Evolutionary conservation across 2,113 vertebrate genomes (phyloP).

Genomic region (rabbit (Oryctolagus cuniculus)): DNA sequence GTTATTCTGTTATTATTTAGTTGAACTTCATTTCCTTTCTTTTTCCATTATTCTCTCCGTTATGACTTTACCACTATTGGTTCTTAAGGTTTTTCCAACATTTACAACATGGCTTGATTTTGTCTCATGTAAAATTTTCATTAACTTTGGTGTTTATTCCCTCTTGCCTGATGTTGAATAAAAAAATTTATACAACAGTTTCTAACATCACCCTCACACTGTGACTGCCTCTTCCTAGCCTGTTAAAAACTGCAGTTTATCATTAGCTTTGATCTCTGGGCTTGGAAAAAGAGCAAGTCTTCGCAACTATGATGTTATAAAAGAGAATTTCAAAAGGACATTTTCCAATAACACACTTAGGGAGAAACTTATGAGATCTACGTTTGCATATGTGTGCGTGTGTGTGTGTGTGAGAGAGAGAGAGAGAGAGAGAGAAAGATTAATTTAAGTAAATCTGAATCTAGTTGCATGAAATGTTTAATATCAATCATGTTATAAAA

Average conservation of each 20-base stretch:
- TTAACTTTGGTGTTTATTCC: slow-evolving; percentile 46
- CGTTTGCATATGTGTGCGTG: background rate
- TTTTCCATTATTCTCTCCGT: background rate
- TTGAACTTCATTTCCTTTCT: slow-evolving; percentile 52
- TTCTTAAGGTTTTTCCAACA: background rate
- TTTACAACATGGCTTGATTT: background rate
- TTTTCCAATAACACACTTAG: slow-evolving; percentile 19
- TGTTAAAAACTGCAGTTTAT: slow-evolving; percentile 18
- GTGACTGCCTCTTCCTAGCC: background rate
- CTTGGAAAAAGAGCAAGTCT: slow-evolving; percentile 35
- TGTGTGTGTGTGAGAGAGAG: background rate
- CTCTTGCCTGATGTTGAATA: slow-evolving; percentile 29
- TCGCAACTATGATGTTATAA: slow-evolving; percentile 3
- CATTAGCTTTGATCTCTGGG: slow-evolving; percentile 35
- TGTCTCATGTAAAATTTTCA: slow-evolving; percentile 47
- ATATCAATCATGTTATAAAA: background rate
- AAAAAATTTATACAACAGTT: background rate
- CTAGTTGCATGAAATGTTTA: background rate
- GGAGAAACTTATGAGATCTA: background rate
- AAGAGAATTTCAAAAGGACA: slow-evolving; percentile 40
- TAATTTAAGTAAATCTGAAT: background rate
- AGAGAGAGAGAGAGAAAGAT: background rate
- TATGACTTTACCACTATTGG: background rate
- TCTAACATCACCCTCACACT: background rate
- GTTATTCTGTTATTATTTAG: background rate